Percentiles rank a stretch among this genome's conserved stretches.
Conservation (phyloP, 2,888 invertebrate genomes). For the Leptopilina drosophilae region DNA sequence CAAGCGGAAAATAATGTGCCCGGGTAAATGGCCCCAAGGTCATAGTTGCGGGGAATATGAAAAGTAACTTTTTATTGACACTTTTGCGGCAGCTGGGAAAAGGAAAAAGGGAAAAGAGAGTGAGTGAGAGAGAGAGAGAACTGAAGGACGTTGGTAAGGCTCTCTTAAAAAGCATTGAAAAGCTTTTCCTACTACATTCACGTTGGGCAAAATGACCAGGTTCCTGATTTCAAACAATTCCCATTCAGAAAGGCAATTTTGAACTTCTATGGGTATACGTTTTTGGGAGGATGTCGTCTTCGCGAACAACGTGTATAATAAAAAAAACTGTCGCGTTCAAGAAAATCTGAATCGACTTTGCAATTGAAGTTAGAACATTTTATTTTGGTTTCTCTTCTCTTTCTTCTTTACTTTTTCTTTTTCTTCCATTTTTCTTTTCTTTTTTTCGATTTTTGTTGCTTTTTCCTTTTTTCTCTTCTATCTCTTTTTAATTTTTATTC, state of each 20-base stretch:
- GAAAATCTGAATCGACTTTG: slow-evolving; percentile 5
- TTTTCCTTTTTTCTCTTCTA: too few relatives aligned
- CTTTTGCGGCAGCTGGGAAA: slow-evolving; percentile 45
- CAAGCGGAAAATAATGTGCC: neutral
- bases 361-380: slow-evolving; percentile 2
- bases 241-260: slow-evolving; percentile 64
- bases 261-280: slow-evolving; percentile 52
- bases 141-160: too few relatives aligned
- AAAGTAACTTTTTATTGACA: slow-evolving; percentile 24
- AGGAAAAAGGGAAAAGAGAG: slow-evolving; percentile 21
- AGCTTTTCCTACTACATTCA: slow-evolving; percentile 57
- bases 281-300: slow-evolving; percentile 24
- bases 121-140: too few relatives aligned
- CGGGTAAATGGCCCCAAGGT: slow-evolving; percentile 32
- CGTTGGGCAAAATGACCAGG: slow-evolving; percentile 48
- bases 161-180: slow-evolving; percentile 61
- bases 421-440: too few relatives aligned
- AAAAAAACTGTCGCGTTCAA: slow-evolving; percentile 14
- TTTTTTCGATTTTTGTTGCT: neutral
- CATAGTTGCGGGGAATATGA: slow-evolving; percentile 31
- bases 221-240: slow-evolving; percentile 67
- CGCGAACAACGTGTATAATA: slow-evolving; percentile 2
- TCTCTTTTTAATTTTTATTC: too few relatives aligned
- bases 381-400: too few relatives aligned
- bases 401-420: too few relatives aligned